phyloP scores from a whole-genome alignment of 1,140 invertebrate species.

The Pogonomyrmex californicus region DNA sequence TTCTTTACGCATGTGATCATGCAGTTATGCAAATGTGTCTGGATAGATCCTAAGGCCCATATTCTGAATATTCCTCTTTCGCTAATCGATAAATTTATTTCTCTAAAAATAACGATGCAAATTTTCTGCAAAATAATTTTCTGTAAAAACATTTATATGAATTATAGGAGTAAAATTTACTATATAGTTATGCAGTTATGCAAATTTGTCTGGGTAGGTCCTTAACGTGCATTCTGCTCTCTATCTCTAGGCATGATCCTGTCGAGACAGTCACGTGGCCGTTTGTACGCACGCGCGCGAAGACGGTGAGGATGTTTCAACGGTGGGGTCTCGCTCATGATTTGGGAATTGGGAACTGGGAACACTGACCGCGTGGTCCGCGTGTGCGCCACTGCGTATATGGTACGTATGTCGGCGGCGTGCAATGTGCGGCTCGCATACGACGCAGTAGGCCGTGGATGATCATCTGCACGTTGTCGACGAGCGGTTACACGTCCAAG shows the following conservation, averaged over 20 bases:
- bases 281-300: neutral
- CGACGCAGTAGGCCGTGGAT: neutral
- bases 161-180: no score
- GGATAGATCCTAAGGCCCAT: no score
- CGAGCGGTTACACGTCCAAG: neutral
- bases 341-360: neutral
- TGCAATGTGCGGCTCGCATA: neutral
- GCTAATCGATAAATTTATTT: no score
- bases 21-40: no score
- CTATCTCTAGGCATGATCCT: neutral
- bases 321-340: constrained; percentile 13
- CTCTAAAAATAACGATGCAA: no score
- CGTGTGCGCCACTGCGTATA: neutral
- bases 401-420: neutral
- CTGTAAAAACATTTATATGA: no score
- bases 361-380: constrained; percentile 17
- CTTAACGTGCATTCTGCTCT: no score
- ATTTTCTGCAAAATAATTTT: no score
- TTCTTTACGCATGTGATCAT: no score
- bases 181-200: no score
- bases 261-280: neutral
- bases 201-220: no score
- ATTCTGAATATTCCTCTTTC: no score
- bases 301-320: neutral
- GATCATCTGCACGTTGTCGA: neutral